These are phyloP conservation scores for Hiodon alosoides DNA, from an alignment of 2,113 vertebrate genomes.

Conservation along the genomic window DNA sequence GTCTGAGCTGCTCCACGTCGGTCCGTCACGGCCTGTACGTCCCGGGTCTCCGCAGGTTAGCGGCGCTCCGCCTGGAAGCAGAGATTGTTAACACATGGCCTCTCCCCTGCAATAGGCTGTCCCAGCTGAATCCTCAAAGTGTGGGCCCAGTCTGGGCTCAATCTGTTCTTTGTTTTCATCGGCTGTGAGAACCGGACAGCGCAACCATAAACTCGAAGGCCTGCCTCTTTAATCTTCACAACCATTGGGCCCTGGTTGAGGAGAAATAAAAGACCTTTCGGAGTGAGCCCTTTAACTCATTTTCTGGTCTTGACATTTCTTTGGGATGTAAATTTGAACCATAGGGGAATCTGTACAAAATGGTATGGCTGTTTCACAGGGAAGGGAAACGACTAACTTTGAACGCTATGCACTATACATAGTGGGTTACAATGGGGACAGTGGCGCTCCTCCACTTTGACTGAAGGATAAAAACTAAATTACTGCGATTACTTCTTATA, in stretches of 20 bases:
- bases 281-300: not conserved
- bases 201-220: not conserved
- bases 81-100: constrained; percentile 31
- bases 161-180: constrained; percentile 16
- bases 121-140: constrained; percentile 22
- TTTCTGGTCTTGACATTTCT: constrained; percentile 1
- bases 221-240: not conserved
- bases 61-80: constrained; percentile 1
- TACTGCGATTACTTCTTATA: too few species aligned
- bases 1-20: not conserved
- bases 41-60: constrained; percentile 1
- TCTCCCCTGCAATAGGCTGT: constrained; percentile 22
- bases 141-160: constrained; percentile 1
- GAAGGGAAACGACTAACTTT: too few species aligned
- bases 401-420: too few species aligned
- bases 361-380: too few species aligned
- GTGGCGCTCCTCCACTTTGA: too few species aligned
- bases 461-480: too few species aligned
- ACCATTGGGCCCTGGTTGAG: not conserved
- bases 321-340: constrained; percentile 3
- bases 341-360: not conserved
- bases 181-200: not conserved
- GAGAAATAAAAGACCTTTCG: not conserved
- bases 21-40: constrained; percentile 20
- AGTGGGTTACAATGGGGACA: too few species aligned